Evolutionary conservation across 2,797 vertebrate species (phyloP), one percentile per base, ranked within the genome.

Genomic region (Sebastolobus alascanus): DNA sequence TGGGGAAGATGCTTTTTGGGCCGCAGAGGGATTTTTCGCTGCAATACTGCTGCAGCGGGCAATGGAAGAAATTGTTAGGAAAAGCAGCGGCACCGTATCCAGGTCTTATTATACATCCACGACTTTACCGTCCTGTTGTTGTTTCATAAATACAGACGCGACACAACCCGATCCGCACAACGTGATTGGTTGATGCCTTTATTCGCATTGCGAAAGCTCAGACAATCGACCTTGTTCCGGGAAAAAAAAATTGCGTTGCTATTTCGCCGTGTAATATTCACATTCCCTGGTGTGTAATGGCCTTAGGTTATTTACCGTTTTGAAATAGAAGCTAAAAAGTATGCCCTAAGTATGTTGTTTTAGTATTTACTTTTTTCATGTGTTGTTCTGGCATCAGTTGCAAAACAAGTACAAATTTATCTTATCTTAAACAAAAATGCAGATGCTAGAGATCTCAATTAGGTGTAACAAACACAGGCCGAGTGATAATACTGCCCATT

Each of bases 381-480:
- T 55, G 0, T 59, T 77, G 25, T 64, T 55, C 13, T 70, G 54
- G 68, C 38, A 69, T 9, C 11, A 27, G 18, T 37, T 56, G 46
- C 2, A 64, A 43, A 60, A 66, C 35, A 68, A 40, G 11, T 25
- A 2, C 0, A 65, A n/a, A 68, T 75, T 69, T 3, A 60, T 76
- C 16, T 75, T 29, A 68, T 78, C 27, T 43, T 38, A 6, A 76
- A 73, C 43, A 78, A 61, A 59, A 77, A 46, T 20, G 61, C 35
- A 20, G 56, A 76, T 70, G 20, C 64, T 33, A 75, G 35, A 67
- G 9, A 82, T 75, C 37, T 74, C 35, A 80, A 74, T 75, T 61
- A 84, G 40, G 79, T 71, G 66, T 40, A 59, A 68, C 31, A 70
- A 83, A 80, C 67, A 46, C 35, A 33, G 43, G 61, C 61, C 13